Percentiles rank a stretch among this genome's conserved stretches.
Conservation (phyloP, 1,140 invertebrate species). For the Asbolus verrucosus region DNA sequence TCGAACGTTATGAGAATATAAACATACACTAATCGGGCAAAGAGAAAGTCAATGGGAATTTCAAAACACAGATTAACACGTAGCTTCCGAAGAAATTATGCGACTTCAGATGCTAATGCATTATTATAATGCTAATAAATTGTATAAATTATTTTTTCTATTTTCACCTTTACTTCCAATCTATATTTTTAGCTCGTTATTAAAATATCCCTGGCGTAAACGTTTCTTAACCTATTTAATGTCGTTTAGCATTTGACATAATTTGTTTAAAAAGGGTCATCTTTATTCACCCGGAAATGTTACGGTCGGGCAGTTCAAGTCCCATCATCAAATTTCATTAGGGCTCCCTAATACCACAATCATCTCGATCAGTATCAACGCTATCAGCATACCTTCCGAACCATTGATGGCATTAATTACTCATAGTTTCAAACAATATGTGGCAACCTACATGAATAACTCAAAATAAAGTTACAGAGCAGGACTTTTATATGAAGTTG, state of each 20-base stretch:
- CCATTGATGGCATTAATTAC: slow-evolving; percentile 36
- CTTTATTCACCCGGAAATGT: slow-evolving; percentile 24
- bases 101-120: neutral
- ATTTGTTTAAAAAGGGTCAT: slow-evolving; percentile 28
- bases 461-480: no score
- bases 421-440: slow-evolving; percentile 26
- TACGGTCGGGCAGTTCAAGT: slow-evolving; percentile 29
- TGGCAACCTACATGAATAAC: no score
- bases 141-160: slow-evolving; percentile 10
- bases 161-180: slow-evolving; percentile 19
- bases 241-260: neutral
- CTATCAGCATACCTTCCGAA: slow-evolving; percentile 35
- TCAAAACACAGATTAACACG: slow-evolving; percentile 31
- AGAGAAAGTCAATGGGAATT: slow-evolving; percentile 26
- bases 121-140: slow-evolving; percentile 15
- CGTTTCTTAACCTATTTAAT: neutral
- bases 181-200: no score
- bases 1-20: slow-evolving; percentile 18
- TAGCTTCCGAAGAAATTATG: neutral
- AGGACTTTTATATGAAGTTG: no score
- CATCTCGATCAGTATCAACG: slow-evolving; percentile 22
- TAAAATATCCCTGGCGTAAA: no score
- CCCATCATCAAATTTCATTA: slow-evolving; percentile 35
- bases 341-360: slow-evolving; percentile 32
- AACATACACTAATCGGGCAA: neutral